These are phyloP conservation scores for Parazoanthus swiftii DNA, from an alignment of 92 coral and sea anemone genomes.

Conservation along the genomic window DNA sequence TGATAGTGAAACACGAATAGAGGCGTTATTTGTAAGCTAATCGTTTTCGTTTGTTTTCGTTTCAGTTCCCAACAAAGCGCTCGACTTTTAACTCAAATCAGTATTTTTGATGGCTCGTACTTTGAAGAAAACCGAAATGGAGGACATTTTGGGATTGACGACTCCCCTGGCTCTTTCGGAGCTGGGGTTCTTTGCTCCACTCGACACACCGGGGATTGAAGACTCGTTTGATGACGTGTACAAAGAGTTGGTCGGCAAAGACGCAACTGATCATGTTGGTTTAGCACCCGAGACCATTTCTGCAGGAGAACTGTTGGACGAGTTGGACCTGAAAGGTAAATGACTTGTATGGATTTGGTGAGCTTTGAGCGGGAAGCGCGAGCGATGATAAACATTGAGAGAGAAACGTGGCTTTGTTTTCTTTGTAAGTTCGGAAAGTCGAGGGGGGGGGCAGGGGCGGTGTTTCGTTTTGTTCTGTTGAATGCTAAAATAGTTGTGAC, in stretches of 20 bases:
- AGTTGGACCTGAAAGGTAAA: slow-evolving; percentile 71
- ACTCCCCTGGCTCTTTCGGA: slow-evolving; percentile 69
- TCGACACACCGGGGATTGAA: slow-evolving; percentile 38
- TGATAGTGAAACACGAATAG: not conserved
- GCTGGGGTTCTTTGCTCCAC: slow-evolving; percentile 68
- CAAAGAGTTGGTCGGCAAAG: slow-evolving; percentile 40
- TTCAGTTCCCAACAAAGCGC: slow-evolving; percentile 55
- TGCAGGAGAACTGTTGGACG: slow-evolving; percentile 76
- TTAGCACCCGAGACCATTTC: slow-evolving; percentile 41
- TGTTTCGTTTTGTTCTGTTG: not conserved
- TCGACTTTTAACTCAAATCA: slow-evolving; percentile 37
- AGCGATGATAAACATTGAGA: not conserved
- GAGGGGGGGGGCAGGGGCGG: not conserved
- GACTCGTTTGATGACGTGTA: slow-evolving; percentile 72
- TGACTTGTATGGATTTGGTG: not conserved
- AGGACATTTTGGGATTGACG: slow-evolving; percentile 57
- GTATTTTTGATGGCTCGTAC: slow-evolving; percentile 74
- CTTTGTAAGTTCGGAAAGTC: not conserved
- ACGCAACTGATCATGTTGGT: slow-evolving; percentile 32
- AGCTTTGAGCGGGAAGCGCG: not conserved
- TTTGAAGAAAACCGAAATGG: slow-evolving; percentile 72
- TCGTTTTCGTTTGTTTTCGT: slow-evolving; percentile 17
- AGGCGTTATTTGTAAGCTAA: not conserved
- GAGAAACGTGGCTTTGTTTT: slow-evolving; percentile 2
- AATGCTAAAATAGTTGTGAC: not conserved